These are phyloP conservation scores for Bellardia pandia DNA, from an alignment of 2,888 invertebrate genomes.

Conservation along the genomic window DNA sequence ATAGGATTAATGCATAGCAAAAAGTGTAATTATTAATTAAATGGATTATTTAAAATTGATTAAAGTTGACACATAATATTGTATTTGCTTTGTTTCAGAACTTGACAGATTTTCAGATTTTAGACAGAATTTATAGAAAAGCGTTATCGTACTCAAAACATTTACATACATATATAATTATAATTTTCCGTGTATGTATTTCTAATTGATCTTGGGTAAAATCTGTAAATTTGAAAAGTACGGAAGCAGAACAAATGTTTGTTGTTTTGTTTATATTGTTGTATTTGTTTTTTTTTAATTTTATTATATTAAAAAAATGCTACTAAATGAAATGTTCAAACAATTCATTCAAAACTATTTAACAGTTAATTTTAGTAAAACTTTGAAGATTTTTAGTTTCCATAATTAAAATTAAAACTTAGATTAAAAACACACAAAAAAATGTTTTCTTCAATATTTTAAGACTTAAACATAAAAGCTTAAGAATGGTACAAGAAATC, in stretches of 20 bases:
- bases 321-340: slow-evolving; percentile 12
- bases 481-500: slow-evolving; percentile 19
- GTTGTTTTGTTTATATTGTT: slow-evolving; percentile 24
- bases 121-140: too few relatives aligned
- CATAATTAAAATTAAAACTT: slow-evolving; percentile 48
- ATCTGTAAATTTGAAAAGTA: too few relatives aligned
- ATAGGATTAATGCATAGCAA: slow-evolving; percentile 64
- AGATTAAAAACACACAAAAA: slow-evolving; percentile 42
- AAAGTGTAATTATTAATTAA: slow-evolving; percentile 47
- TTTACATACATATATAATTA: too few relatives aligned
- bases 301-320: neutral
- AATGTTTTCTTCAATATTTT: slow-evolving; percentile 40
- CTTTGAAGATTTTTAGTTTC: neutral
- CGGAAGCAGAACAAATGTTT: neutral
- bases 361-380: slow-evolving; percentile 32
- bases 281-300: slow-evolving; percentile 22
- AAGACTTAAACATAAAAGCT: slow-evolving; percentile 54
- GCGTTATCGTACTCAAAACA: too few relatives aligned
- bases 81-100: neutral
- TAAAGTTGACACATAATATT: slow-evolving; percentile 67
- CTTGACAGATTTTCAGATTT: too few relatives aligned
- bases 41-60: slow-evolving; percentile 54
- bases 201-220: too few relatives aligned
- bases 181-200: too few relatives aligned
- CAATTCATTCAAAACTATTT: slow-evolving; percentile 43